phyloP scores from a whole-genome alignment of 1,140 invertebrate species.

The Drosophila ohnishii region DNA sequence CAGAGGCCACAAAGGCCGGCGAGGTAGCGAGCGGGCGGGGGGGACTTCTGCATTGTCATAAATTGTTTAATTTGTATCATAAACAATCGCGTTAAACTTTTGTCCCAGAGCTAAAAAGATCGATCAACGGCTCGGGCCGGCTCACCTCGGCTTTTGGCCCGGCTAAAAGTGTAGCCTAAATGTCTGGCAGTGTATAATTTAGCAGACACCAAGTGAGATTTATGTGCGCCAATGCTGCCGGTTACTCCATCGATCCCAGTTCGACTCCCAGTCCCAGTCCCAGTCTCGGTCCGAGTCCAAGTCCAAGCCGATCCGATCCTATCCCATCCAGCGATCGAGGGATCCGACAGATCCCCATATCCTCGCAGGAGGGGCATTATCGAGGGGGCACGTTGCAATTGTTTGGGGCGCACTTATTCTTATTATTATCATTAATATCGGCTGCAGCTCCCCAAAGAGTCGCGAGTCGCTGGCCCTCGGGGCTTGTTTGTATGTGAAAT shows the following conservation, averaged over 20 bases:
- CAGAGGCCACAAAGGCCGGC: not conserved
- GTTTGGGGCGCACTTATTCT: conserved; percentile 78
- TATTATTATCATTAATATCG: conserved; percentile 81
- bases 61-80: conserved; percentile 84
- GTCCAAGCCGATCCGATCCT: conserved; percentile 19
- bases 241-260: conserved; percentile 41
- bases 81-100: conserved; percentile 83
- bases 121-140: conserved; percentile 68
- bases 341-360: conserved; percentile 49
- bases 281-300: not conserved
- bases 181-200: conserved; percentile 83
- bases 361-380: conserved; percentile 35
- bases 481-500: conserved; percentile 81
- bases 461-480: conserved; percentile 53
- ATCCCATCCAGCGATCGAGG: conserved; percentile 26
- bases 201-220: conserved; percentile 83
- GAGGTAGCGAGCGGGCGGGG: conserved; percentile 1
- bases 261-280: conserved; percentile 9
- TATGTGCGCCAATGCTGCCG: conserved; percentile 81
- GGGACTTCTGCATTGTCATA: conserved; percentile 79
- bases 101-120: conserved; percentile 83
- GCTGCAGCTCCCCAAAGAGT: conserved; percentile 57
- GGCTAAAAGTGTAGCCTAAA: conserved; percentile 80
- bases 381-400: conserved; percentile 61
- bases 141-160: conserved; percentile 20